Base-by-base conservation (phyloP, 2,113 vertebrate species). In the Mesocricetus auratus region DNA sequence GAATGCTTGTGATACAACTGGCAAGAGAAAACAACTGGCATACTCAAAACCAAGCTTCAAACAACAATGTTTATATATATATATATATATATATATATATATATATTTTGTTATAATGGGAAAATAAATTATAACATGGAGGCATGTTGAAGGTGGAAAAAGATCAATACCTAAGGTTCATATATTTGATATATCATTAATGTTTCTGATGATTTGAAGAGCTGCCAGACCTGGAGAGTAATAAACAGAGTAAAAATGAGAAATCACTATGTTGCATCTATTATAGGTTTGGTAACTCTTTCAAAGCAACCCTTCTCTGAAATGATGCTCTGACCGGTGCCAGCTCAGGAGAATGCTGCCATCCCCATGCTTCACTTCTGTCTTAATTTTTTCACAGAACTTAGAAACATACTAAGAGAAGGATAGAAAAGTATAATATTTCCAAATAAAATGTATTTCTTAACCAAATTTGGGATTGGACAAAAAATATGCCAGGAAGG, bases 31-130 rank as follows among this genome's bases (percentile, higher is more conserved):
- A 74, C 60, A 22, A 64, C 10, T 86, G 36, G 26, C 45, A 42
- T 60, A 42, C 24, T 92, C 26, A 78, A 74, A 60, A 90, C 60
- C 53, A 13, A 96, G 47, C 3, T 77, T 33, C 16, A 56, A 74
- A 2, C 26, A 90, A 85, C 8, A 78, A 5, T 33, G 33, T 82
- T 93, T 21, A 10, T 13, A 75, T 75, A 93, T 64, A 71, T 58
- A 90, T 94, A n/a, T 21, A 10, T 13, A 75, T 75, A 93, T 64
- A 71, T 58, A 90, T 21, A 10, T 13, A 75, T 75, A 93, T 64
- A 71, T 58, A 90, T 94, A n/a, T 9, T 50, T 77, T 45, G 89
- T 89, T n/a, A 69, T 15, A 71, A 50, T 47, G 90, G 64, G 33
- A 83, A 95, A 73, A 9, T 56, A 83, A 95, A 73, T 9, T 56